phyloP scores from a whole-genome alignment of 2,113 vertebrate genomes.

The Dendropsophus ebraccatus region DNA sequence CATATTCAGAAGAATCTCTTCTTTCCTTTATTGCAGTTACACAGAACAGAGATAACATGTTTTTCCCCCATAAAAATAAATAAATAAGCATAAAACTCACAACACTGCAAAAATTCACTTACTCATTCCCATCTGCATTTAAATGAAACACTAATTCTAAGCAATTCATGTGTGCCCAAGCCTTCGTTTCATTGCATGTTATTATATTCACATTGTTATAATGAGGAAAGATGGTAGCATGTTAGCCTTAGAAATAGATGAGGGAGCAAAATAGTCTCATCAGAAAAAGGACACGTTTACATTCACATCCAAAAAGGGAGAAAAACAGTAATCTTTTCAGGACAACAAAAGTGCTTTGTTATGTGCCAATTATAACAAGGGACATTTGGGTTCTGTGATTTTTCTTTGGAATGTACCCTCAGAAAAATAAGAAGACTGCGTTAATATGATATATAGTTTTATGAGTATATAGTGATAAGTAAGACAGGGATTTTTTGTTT shows the following conservation, averaged over 20 bases:
- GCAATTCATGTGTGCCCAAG: conserved; percentile 37
- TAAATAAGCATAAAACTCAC: conserved; percentile 35
- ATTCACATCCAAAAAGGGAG: background rate
- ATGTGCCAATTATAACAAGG: background rate
- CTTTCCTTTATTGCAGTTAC: conserved; percentile 8
- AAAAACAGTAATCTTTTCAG: background rate
- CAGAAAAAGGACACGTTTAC: background rate
- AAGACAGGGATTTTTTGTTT: background rate
- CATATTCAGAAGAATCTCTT: background rate
- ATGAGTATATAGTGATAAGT: background rate
- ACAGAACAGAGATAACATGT: conserved; percentile 15
- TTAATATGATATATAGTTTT: background rate
- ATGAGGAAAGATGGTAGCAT: conserved; percentile 40
- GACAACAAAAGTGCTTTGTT: background rate
- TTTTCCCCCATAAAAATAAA: conserved; percentile 36
- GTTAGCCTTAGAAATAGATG: conserved; percentile 43
- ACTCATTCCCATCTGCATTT: conserved; percentile 46
- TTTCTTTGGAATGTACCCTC: background rate
- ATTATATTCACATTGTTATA: conserved; percentile 44
- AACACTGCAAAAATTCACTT: conserved; percentile 48
- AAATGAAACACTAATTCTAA: conserved; percentile 41
- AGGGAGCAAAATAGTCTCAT: background rate
- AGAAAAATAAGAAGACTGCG: conserved; percentile 2
- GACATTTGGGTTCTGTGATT: background rate
- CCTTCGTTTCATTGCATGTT: conserved; percentile 31